Percentiles rank a stretch among this genome's conserved stretches.
Conservation (phyloP, 2,113 vertebrate species). For the Ailurus styani region DNA sequence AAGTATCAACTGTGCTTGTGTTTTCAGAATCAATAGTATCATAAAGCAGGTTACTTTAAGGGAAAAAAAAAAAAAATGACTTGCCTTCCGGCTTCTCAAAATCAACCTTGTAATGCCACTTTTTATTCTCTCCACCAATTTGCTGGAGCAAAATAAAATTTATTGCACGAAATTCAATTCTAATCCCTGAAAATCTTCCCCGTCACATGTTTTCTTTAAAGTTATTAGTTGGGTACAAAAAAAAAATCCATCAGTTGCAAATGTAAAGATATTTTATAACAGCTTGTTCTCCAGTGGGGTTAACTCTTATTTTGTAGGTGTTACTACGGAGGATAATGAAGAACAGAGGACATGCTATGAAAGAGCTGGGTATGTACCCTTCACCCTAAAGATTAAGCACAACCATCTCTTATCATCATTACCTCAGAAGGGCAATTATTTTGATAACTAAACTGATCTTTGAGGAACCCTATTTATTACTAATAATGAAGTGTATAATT, state of each 20-base stretch:
- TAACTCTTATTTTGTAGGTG: slow-evolving; percentile 33
- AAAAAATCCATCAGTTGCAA: neutral
- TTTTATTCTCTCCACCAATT: neutral
- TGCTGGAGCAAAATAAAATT: neutral
- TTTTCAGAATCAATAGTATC: neutral
- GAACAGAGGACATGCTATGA: slow-evolving; percentile 52
- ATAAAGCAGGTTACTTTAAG: neutral
- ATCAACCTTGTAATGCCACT: neutral
- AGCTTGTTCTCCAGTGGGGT: neutral
- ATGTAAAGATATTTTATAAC: neutral
- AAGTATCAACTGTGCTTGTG: neutral
- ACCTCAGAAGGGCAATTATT: neutral
- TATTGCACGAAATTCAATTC: neutral
- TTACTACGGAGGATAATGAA: slow-evolving; percentile 30
- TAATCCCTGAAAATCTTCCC: neutral
- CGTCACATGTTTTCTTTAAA: neutral
- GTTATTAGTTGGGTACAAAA: neutral
- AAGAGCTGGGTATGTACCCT: slow-evolving; percentile 64
- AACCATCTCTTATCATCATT: neutral
- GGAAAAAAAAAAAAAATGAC: neutral
- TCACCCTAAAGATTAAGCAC: neutral
- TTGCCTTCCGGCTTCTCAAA: neutral
- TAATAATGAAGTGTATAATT: neutral
- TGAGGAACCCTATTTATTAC: neutral
- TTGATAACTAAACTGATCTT: neutral